Evolutionary conservation across 2,797 vertebrate species (phyloP), one percentile per base, ranked within the genome.

Genomic region (Holocentrus rufus): DNA sequence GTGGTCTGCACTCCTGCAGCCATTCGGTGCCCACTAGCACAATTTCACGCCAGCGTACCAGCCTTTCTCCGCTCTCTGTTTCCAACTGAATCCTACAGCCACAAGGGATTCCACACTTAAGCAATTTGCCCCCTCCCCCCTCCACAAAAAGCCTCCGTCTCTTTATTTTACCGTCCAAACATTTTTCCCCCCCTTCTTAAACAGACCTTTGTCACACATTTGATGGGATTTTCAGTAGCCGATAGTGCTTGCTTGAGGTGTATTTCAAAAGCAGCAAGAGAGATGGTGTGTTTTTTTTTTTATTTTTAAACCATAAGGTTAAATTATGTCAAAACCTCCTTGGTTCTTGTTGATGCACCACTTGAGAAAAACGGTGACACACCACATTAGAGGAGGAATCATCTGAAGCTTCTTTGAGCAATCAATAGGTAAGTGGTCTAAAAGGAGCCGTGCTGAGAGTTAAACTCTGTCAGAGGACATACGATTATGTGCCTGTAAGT

Each of bases 11-110:
- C 86, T 82, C 90, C 87, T 85, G 82, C 82, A 77, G 87, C 86
- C 79, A 65, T 83, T 81, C 83, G 52, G 63, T 84, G 75, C 89
- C 90, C 89, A 90, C 83, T 82, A 82, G 91, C 82, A 62, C 89
- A 93, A 93, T 93, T 93, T 94, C 93, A 93, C 86, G 83, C 91
- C 89, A 84, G 87, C 59, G 50, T 61, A 47, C 78, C 79, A 77
- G 74, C 70, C 82, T 71, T 86, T 87, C 86, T 87, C 68, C 7
- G 4, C 74, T 88, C 74, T 73, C 85, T 79, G 82, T 90, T 87
- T 89, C 81, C 85, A 83, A 65, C 77, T 61, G 79, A 92, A 86
- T 85, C 84, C 76, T 67, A 70, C 20, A 23, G 76, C 83, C 88
- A 82, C 64, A 50, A 64, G 90, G 84, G 85, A 84, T 82, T 89